These are phyloP conservation scores for Oxystoma pomonae DNA, from an alignment of 2,888 invertebrate species.

Conservation along the genomic window DNA sequence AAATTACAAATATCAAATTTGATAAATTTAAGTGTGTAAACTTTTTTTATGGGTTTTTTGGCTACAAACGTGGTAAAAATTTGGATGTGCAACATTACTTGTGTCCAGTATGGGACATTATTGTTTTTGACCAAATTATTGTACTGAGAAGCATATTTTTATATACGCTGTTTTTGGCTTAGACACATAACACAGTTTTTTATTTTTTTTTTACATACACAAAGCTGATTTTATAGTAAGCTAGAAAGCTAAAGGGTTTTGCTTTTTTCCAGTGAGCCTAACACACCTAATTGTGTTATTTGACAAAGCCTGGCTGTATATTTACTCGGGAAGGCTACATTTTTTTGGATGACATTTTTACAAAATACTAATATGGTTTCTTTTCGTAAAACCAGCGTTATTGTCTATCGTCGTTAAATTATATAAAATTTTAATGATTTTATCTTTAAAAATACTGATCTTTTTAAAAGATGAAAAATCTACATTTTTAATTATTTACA, in stretches of 20 bases:
- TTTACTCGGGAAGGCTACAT: neutral
- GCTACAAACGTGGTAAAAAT: too few species aligned
- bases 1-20: too few species aligned
- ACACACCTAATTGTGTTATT: neutral
- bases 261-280: neutral
- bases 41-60: too few species aligned
- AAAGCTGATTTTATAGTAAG: neutral
- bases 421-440: constrained; percentile 3
- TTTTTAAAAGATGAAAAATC: constrained; percentile 26
- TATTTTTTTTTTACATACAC: neutral
- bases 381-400: neutral
- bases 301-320: neutral
- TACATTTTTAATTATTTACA: constrained; percentile 34
- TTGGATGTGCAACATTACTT: too few species aligned
- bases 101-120: too few species aligned
- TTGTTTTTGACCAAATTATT: neutral
- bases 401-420: neutral
- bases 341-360: neutral
- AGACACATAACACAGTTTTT: neutral
- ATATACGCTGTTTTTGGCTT: neutral
- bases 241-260: neutral
- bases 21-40: too few species aligned
- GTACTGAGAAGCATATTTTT: neutral
- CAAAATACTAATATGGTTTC: neutral
- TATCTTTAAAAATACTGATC: constrained; percentile 28